Conservation (phyloP, 37 sponge, comb jelly and placozoan species). For the Petrosia ficiformis region DNA sequence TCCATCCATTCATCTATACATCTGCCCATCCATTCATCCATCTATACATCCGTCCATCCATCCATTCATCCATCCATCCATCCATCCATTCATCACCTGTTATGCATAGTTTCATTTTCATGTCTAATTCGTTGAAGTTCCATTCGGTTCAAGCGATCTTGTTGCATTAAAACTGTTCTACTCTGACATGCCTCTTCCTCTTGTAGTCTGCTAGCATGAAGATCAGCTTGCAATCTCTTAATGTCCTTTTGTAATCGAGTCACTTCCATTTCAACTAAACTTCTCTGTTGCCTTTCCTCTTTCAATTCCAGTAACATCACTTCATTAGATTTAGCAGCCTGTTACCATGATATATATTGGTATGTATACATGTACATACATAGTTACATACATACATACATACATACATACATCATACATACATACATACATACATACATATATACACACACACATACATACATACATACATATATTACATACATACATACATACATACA, state of each 20-base stretch:
- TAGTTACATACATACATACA: too few relatives aligned
- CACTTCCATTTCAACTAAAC: conserved; percentile 33
- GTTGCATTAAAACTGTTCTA: conserved; percentile 21
- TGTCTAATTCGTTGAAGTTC: conserved; percentile 45
- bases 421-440: too few relatives aligned
- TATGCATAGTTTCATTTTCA: conserved; percentile 50
- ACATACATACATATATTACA: too few relatives aligned
- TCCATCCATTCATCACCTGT: conserved; percentile 39
- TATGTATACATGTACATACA: too few relatives aligned
- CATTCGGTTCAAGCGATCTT: conserved; percentile 20
- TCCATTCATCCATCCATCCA: too few relatives aligned
- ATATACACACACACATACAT: too few relatives aligned
- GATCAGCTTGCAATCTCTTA: conserved; percentile 47
- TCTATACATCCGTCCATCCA: too few relatives aligned
- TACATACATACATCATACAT: too few relatives aligned
- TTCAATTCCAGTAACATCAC: conserved; percentile 22
- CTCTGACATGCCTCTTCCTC: conserved; percentile 48
- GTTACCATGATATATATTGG: too few relatives aligned
- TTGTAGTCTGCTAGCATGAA: conserved; percentile 57
- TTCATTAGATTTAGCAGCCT: conserved; percentile 11
- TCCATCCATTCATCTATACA: too few relatives aligned
- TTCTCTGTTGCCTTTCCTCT: conserved; percentile 12
- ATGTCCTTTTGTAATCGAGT: neutral
- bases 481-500: too few relatives aligned
- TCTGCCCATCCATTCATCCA: too few relatives aligned